phyloP scores from a whole-genome alignment of 2,797 vertebrate species.

The Myotis pilosus region DNA sequence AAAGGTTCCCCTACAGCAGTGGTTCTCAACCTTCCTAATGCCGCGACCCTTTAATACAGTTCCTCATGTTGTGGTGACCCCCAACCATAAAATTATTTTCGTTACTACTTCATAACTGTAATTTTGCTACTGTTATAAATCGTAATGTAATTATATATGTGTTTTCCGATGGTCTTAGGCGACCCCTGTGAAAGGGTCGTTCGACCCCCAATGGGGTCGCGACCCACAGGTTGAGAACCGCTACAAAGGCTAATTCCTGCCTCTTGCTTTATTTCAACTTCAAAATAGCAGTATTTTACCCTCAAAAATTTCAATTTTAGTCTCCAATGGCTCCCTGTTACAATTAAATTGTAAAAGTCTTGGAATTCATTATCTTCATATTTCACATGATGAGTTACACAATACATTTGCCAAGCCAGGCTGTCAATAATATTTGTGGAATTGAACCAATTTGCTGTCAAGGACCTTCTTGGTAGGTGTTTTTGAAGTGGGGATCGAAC shows the following conservation, averaged over 20 bases:
- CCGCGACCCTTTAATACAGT: too few species aligned
- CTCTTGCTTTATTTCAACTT: neutral
- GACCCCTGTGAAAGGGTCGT: too few species aligned
- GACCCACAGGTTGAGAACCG: too few species aligned
- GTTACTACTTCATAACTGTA: too few species aligned
- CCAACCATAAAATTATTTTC: too few species aligned
- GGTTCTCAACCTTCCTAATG: too few species aligned
- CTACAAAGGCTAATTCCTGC: neutral
- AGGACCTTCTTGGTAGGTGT: neutral
- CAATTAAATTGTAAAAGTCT: neutral
- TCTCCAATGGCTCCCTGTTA: neutral
- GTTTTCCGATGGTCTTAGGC: too few species aligned
- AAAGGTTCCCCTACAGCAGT: neutral
- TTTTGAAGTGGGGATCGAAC: neutral
- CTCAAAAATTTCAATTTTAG: neutral
- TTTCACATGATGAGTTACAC: neutral
- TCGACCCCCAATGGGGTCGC: too few species aligned
- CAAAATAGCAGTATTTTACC: neutral
- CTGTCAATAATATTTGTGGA: neutral
- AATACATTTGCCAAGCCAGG: neutral
- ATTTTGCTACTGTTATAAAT: too few species aligned
- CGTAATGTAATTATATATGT: too few species aligned
- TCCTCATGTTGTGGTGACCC: too few species aligned
- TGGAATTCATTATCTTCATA: neutral
- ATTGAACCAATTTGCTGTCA: neutral